Base-by-base conservation (phyloP, 2,797 vertebrate species). In the Rhinella marina region DNA sequence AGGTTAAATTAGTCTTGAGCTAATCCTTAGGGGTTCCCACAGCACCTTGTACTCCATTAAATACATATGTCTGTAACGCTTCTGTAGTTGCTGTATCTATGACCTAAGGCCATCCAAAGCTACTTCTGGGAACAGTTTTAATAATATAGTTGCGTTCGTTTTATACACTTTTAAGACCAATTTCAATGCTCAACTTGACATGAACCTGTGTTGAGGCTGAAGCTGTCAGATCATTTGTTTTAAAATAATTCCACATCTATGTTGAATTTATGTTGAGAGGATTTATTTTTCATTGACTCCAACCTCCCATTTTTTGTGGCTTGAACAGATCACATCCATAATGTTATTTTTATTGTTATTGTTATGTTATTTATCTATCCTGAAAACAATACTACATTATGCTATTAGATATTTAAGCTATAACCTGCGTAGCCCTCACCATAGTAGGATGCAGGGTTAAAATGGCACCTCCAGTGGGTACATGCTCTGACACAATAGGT, bases 21-120 rank as follows among this genome's bases (percentile, higher is more conserved):
- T 68, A 86, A 86, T 83, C 88, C 88, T 86, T 83, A 89, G 88
- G 88, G 88, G 73, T 72, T 84, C 64, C 88, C 76, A 73, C 52
- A 86, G 81, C 81, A 89, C 88, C 88, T 89, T 89, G 88, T 89
- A 86, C 79, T 89, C 85, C 77, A 78, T 89, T 89, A 89, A 89
- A 87, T 86, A 89, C 88, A 89, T 89, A 84, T 89, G 88, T 83
- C 73, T 56, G 61, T 89, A 83, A 85, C 59, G 80, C 62, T 86
- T 86, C 75, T 75, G 80, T 76, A 83, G 80, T 78, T 87, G 81
- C 88, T 32, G 56, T 78, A 62, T 89, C 32, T 80, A 62, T 83
- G 75, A 86, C 88, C 85, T 48, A 73, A 79, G 80, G 88, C 81
- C 83, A 80, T 85, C 66, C 32, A 52, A 32, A 82, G 81, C 75